Evolutionary conservation across 2,113 vertebrate species (phyloP).

Genomic region (Grallaria varia): DNA sequence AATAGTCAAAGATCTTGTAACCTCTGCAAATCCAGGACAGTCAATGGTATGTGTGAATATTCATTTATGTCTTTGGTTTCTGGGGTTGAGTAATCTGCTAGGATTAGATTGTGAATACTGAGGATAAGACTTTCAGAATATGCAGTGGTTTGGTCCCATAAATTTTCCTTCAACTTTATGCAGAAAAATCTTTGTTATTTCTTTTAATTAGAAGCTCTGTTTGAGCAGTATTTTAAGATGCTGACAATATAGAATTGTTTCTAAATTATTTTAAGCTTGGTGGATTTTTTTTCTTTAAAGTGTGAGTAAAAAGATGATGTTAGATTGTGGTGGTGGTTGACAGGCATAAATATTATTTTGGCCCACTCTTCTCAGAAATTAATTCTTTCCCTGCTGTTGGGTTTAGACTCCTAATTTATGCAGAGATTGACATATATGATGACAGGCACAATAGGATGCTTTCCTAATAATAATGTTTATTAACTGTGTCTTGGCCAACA

Average conservation of each 20-base stretch:
- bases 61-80: neutral
- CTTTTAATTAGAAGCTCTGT: neutral
- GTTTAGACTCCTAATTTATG: conserved; percentile 5
- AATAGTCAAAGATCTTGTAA: neutral
- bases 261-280: neutral
- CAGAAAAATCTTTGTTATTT: neutral
- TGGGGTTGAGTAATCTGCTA: neutral
- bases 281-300: neutral
- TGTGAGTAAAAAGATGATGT: neutral
- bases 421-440: neutral
- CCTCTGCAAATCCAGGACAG: neutral
- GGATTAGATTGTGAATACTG: neutral
- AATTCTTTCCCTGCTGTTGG: neutral
- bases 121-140: neutral
- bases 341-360: neutral
- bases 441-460: neutral
- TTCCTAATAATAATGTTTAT: conserved; percentile 40
- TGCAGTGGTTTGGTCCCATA: neutral
- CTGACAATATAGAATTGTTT: neutral
- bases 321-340: neutral
- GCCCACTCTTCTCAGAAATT: neutral
- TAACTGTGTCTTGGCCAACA: conserved; percentile 28
- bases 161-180: neutral
- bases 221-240: neutral
- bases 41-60: neutral